Evolutionary conservation across 2,113 vertebrate genomes (phyloP).

Genomic region (Lethenteron reissneri): DNA sequence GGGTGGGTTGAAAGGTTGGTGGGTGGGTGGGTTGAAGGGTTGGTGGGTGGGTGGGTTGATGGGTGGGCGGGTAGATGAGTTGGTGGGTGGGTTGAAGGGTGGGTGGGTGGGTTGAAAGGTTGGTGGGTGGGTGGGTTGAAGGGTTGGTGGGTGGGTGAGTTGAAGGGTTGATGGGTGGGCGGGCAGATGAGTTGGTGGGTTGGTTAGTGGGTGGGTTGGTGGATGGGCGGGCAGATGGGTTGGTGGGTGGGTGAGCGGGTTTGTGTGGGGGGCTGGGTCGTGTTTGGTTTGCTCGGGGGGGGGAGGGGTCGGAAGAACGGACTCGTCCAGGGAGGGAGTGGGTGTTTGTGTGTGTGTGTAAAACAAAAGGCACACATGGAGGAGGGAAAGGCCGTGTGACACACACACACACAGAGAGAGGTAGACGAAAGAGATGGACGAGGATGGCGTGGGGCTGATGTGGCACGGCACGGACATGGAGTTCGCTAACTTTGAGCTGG

Average conservation of each 20-base stretch:
- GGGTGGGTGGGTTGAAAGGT: not conserved
- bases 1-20: not conserved
- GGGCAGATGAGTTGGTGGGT: not conserved
- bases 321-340: too few species aligned
- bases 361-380: too few species aligned
- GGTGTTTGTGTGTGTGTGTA: too few species aligned
- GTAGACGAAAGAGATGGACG: too few species aligned
- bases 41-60: not conserved
- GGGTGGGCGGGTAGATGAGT: not conserved
- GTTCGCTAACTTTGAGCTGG: too few species aligned
- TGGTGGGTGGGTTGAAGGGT: not conserved
- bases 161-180: not conserved
- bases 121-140: not conserved
- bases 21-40: not conserved
- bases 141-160: not conserved
- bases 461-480: too few species aligned
- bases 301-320: too few species aligned
- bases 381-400: too few species aligned
- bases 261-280: too few species aligned
- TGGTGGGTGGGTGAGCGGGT: not conserved
- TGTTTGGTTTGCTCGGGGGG: too few species aligned
- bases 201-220: not conserved
- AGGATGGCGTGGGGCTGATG: too few species aligned
- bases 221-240: not conserved
- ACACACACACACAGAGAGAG: too few species aligned